Evolutionary conservation across 1,140 invertebrate species (phyloP).

Genomic region (Drosophila auraria): DNA sequence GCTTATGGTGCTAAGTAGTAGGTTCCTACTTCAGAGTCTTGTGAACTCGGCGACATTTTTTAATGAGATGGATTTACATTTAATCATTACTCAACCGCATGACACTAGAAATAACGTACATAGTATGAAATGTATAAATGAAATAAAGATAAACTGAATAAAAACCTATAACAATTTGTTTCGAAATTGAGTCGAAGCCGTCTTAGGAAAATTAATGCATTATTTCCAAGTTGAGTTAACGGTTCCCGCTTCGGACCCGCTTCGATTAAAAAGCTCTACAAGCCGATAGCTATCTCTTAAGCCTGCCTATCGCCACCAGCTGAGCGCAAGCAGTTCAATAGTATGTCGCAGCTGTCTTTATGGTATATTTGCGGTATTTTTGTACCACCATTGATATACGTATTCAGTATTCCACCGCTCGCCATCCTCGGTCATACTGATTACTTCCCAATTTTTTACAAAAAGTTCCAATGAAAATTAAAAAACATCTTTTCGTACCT

Average conservation of each 20-base stretch:
- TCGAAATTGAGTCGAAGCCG: too few species aligned
- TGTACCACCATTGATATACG: neutral
- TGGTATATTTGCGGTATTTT: neutral
- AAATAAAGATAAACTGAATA: slow-evolving; percentile 9
- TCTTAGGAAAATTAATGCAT: too few species aligned
- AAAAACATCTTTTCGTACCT: slow-evolving; percentile 72
- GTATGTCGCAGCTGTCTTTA: neutral
- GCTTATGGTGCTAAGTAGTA: slow-evolving; percentile 87
- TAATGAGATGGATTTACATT: neutral
- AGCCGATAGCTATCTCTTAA: neutral
- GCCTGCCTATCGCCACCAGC: slow-evolving; percentile 5
- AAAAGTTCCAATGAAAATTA: slow-evolving; percentile 75
- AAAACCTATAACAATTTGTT: neutral
- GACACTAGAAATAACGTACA: slow-evolving; percentile 13
- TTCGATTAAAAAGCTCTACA: neutral
- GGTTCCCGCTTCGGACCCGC: too few species aligned
- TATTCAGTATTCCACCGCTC: slow-evolving; percentile 36
- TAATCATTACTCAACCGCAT: slow-evolving; percentile 10
- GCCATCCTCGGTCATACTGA: slow-evolving; percentile 33
- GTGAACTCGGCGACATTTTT: slow-evolving; percentile 1
- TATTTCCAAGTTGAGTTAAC: neutral
- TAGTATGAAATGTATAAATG: slow-evolving; percentile 3
- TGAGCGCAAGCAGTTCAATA: slow-evolving; percentile 20
- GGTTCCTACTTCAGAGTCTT: slow-evolving; percentile 10
- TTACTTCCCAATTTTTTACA: slow-evolving; percentile 66